These are phyloP conservation scores for Lepus americanus DNA, from an alignment of 2,113 vertebrate species.

Conservation along the genomic window DNA sequence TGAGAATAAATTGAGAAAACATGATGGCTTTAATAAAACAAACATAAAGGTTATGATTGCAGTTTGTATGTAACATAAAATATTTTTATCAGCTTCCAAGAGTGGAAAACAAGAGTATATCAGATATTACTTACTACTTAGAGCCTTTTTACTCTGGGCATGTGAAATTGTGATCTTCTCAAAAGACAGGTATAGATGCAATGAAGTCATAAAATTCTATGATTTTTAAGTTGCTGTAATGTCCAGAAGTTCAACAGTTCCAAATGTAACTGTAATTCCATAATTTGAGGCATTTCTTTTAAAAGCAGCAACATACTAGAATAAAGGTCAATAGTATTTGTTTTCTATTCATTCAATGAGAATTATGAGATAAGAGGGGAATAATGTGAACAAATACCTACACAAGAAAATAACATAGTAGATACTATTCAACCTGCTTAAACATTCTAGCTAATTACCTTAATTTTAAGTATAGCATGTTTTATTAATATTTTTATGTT, in stretches of 20 bases:
- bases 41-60: not conserved
- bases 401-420: conserved; percentile 12
- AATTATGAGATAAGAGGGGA: not conserved
- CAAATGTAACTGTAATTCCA: conserved; percentile 35
- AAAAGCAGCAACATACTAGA: conserved; percentile 1
- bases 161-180: not conserved
- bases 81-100: not conserved
- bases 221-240: conserved; percentile 42
- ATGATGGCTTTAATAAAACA: conserved; percentile 43
- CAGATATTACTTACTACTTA: not conserved
- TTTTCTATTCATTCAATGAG: conserved; percentile 14
- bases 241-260: conserved; percentile 18
- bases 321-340: not conserved
- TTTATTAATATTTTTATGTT: not conserved
- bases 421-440: not conserved
- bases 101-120: not conserved
- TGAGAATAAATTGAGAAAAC: not conserved
- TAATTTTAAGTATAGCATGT: not conserved
- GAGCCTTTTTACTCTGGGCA: not conserved
- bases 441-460: not conserved
- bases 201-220: conserved; percentile 15
- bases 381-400: not conserved
- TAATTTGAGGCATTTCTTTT: conserved; percentile 42
- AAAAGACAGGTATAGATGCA: not conserved
- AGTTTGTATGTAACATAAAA: not conserved